Base-by-base conservation (phyloP, 2,113 vertebrate genomes). In the Pluvianellus socialis region DNA sequence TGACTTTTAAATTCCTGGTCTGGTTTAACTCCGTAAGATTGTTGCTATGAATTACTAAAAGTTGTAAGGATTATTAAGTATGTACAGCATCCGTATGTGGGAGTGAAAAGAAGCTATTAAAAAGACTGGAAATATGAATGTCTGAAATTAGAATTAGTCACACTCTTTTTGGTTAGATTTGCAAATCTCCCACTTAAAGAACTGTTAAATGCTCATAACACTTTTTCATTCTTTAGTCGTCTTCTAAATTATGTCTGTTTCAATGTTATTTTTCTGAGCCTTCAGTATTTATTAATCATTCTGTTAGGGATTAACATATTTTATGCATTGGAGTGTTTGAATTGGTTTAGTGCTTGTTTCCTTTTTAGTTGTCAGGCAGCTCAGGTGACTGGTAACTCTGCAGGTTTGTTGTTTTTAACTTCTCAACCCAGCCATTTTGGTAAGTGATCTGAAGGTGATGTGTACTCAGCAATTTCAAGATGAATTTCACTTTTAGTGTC, bases 81-180 rank as follows among this genome's bases (percentile, higher is more conserved):
- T 47, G 22, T 72, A 42, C 10, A 75, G 67, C 14, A 12, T 91
- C 79, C 26, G 4, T 58, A 53, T 74, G 86, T 90, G 47, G 72
- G 93, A 86, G 63, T 83, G 88, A 80, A 90, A 80, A 84, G 16
- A 47, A 88, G 68, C 81, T 79, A 75, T 76, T 93, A 45, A 75
- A 95, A 68, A 17, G 45, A 67, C 14, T 33, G 45, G 68, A 79
- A 88, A 87, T 71, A 92, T 9, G 38, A 63, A 77, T 89, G 83
- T 71, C 72, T 95, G 91, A 86, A 91, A 74, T 88, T 11, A 83
- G 65, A 89, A 68, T 92, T 92, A 81, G 65, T 94, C 79, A 80
- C 61, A 30, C 59, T 79, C 49, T 53, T 92, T 91, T 75, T 70
- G 52, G 53, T 93, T 91, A 81, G 58, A 85, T 85, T 86, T 94